phyloP scores from a whole-genome alignment of 2,113 vertebrate species.

The Hippotragus niger region DNA sequence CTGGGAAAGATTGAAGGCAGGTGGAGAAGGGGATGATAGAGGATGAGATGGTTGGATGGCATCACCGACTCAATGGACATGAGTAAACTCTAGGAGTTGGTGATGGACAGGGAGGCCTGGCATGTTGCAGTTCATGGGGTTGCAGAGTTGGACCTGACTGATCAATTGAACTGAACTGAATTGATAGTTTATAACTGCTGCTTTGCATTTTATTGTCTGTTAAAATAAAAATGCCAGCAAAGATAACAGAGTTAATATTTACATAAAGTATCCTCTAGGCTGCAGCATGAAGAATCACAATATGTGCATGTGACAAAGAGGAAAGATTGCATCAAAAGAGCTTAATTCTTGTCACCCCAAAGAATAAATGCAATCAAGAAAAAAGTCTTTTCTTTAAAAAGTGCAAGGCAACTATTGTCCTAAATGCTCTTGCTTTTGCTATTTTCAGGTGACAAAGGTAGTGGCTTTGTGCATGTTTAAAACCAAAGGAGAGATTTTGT shows the following conservation, averaged over 20 bases:
- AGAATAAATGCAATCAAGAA: background rate
- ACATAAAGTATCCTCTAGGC: background rate
- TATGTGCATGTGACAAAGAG: background rate
- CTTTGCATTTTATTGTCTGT: background rate
- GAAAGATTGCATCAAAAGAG: slow-evolving; percentile 4
- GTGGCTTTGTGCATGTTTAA: background rate
- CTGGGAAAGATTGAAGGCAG: background rate
- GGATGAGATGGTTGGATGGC: background rate
- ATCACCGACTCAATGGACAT: background rate
- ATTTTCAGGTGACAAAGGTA: background rate
- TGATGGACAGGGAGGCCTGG: background rate
- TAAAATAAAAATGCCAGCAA: background rate
- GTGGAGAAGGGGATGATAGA: background rate
- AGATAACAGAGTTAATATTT: background rate
- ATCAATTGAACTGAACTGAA: background rate
- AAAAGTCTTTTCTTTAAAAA: background rate
- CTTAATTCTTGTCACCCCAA: slow-evolving; percentile 35
- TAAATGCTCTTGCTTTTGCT: background rate
- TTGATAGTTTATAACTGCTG: background rate
- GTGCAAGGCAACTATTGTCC: background rate
- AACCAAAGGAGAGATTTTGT: background rate
- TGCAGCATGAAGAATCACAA: background rate
- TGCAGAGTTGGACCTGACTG: background rate
- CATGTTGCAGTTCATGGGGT: background rate
- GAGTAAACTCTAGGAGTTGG: background rate